Base-by-base conservation (phyloP, 2,888 invertebrate species). In the Drosophila robusta region DNA sequence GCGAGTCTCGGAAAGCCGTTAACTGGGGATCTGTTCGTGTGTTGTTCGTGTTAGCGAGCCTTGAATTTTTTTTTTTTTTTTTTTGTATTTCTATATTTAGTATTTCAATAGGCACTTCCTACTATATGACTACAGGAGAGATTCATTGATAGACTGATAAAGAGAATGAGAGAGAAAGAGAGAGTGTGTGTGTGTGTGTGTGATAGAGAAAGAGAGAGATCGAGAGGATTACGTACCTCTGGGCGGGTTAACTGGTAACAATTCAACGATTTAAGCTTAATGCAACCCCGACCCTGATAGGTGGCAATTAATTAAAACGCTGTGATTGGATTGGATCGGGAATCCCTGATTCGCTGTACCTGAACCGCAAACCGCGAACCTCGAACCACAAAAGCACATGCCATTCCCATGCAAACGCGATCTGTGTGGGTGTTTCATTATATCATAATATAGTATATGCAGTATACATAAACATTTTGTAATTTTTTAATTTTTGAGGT, bases 351-450 rank as follows among this genome's bases (percentile, higher is more conserved):
- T 36, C 54, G 62, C 34, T 22, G 42, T 42, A 52, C 34, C 29
- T 29, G n/a, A 41, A 18, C 42, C 45, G 44, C 14, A 22, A 44
- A 24, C 49, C 56, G 50, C 26, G 18, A 46, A 57, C 14, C 32
- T 41, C 55, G 41, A 67, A 75, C 49, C 72, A 71, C 52, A 51
- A 76, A 73, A 76, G 71, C 49, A 66, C 72, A 74, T 66, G 77
- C 66, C 77, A 71, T 77, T 77, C 72, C 77, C 74, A 71, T 74
- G 77, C 77, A 60, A 72, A 69, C 69, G 70, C 65, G 65, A 58
- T 73, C 58, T 76, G 60, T 61, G 71, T 52, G 51, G 70, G 41
- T 39, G 45, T 57, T 52, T 52, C 41, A 56, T 50, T 38, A 38
- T 49, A 57, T 57, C 52, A 54, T 49, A 64, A 54, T 75, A 54